phyloP scores from a whole-genome alignment of 2,888 invertebrate genomes.

The Atrina japonica region DNA sequence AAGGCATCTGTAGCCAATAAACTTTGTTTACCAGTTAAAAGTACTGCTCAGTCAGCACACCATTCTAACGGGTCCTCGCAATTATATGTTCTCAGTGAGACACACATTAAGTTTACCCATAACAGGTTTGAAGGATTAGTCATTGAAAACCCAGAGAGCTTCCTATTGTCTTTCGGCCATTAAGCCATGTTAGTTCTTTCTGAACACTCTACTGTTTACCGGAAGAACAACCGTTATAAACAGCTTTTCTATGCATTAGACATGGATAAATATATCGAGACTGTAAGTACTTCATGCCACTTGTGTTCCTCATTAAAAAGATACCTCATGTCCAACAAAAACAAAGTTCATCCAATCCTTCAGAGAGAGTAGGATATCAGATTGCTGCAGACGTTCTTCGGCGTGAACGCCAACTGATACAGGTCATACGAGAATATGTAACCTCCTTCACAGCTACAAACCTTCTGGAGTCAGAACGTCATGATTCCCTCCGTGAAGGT shows the following conservation, averaged over 20 bases:
- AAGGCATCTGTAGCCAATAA: not conserved
- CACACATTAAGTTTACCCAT: conserved; percentile 5
- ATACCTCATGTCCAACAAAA: too few species aligned
- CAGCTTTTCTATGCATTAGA: too few species aligned
- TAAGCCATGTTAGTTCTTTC: too few species aligned
- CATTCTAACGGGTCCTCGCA: conserved; percentile 21
- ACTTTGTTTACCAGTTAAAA: conserved; percentile 1
- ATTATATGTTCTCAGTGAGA: conserved; percentile 20
- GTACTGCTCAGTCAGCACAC: conserved; percentile 10
- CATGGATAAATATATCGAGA: too few species aligned
- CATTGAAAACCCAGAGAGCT: conserved; percentile 30
- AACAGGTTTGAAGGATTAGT: conserved; percentile 22
- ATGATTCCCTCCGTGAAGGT: conserved; percentile 40
- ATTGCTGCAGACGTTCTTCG: conserved; percentile 53
- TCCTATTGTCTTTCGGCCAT: conserved; percentile 20
- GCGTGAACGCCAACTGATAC: conserved; percentile 43
- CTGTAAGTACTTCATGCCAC: too few species aligned
- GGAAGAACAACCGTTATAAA: too few species aligned
- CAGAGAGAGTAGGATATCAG: conserved; percentile 1
- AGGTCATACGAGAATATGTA: conserved; percentile 48
- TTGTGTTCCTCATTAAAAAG: too few species aligned
- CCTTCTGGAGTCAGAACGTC: conserved; percentile 40
- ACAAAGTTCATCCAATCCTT: conserved; percentile 15
- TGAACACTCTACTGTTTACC: not conserved
- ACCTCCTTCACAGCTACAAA: conserved; percentile 46